Evolutionary conservation across 1,140 invertebrate genomes (phyloP).

Genomic region (Polypedilum vanderplanki): DNA sequence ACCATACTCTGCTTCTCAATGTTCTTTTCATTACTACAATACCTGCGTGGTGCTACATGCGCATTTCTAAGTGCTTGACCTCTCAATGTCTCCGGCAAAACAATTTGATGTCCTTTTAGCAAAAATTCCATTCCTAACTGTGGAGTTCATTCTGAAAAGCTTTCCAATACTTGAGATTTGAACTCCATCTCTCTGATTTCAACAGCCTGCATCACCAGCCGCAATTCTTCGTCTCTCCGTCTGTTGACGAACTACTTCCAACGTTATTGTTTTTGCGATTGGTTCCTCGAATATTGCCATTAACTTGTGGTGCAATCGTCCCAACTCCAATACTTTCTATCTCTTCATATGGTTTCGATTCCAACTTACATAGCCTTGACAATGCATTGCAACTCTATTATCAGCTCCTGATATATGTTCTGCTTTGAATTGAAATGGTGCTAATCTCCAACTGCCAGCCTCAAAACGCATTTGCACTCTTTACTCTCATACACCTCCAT

Average conservation of each 20-base stretch:
- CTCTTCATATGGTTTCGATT: not conserved
- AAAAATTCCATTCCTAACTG: conserved; percentile 32
- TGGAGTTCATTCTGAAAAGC: conserved; percentile 32
- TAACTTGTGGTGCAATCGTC: not conserved
- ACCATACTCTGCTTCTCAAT: too few relatives aligned
- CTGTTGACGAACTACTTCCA: too few relatives aligned
- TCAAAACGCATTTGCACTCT: conserved; percentile 37
- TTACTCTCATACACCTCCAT: conserved; percentile 33
- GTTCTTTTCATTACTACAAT: too few relatives aligned
- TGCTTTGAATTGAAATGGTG: too few relatives aligned
- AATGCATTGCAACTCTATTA: conserved; percentile 40
- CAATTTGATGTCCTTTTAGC: conserved; percentile 28
- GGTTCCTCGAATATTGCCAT: not conserved
- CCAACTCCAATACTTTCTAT: too few relatives aligned
- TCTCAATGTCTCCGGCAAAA: too few relatives aligned
- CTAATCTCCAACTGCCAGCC: conserved; percentile 39
- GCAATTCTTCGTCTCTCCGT: too few relatives aligned
- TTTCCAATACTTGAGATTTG: not conserved
- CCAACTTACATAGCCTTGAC: conserved; percentile 38
- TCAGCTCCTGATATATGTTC: too few relatives aligned
- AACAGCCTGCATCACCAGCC: too few relatives aligned
- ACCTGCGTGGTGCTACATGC: conserved; percentile 45
- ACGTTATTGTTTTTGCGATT: not conserved
- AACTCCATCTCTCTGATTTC: too few relatives aligned
- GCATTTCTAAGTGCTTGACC: conserved; percentile 34